phyloP scores from a whole-genome alignment of 2,113 vertebrate species.

The Formicarius rufipectus region DNA sequence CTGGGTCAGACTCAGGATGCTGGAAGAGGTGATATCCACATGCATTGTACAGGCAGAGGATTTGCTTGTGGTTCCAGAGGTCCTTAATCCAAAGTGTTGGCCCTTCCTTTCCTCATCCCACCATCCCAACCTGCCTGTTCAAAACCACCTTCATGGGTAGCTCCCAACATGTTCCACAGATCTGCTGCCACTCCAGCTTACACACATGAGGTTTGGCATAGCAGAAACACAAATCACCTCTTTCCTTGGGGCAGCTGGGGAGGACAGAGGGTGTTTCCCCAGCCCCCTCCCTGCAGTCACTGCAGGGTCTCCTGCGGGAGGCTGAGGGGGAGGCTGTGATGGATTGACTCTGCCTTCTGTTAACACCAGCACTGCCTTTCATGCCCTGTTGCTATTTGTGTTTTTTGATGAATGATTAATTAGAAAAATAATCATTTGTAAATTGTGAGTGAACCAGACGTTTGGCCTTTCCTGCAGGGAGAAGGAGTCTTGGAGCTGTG shows the following conservation, averaged over 20 bases:
- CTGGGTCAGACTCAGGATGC: not conserved
- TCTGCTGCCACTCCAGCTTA: not conserved
- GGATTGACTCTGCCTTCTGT: conserved; percentile 70
- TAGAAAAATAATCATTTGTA: conserved; percentile 83
- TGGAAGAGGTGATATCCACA: not conserved
- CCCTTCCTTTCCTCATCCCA: not conserved
- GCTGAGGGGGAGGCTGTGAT: conserved; percentile 58
- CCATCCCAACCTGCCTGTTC: not conserved
- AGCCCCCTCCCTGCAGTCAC: not conserved
- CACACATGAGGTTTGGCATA: not conserved
- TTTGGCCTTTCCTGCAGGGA: conserved; percentile 78
- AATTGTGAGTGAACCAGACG: conserved; percentile 77
- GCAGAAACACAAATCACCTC: not conserved
- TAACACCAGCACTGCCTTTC: conserved; percentile 50
- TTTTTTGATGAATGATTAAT: conserved; percentile 87
- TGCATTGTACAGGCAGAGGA: fast-evolving
- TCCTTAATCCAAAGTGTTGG: not conserved
- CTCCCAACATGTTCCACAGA: not conserved
- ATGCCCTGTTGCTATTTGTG: conserved; percentile 73
- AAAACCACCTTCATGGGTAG: fast-evolving
- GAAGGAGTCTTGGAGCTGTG: conserved; percentile 61
- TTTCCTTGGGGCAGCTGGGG: not conserved
- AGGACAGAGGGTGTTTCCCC: not conserved
- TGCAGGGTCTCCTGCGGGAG: not conserved
- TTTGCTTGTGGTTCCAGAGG: not conserved